Base-by-base conservation (phyloP, 2,113 vertebrate species). In the Rousettus leschenaultii region DNA sequence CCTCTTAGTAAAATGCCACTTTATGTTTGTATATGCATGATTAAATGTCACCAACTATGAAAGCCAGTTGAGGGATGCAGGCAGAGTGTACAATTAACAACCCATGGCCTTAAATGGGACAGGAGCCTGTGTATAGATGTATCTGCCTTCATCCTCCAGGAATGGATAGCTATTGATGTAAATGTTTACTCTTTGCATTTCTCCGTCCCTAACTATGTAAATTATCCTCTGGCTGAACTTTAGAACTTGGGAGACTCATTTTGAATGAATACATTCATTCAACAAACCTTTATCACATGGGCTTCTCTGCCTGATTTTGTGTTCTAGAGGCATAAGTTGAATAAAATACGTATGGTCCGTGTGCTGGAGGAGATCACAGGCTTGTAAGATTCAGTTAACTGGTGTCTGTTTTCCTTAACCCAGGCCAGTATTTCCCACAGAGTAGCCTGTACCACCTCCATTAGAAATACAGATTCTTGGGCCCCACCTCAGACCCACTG, bases 211-310 rank as follows among this genome's bases (percentile, higher is more conserved):
- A 30, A 38, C 57, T 43, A 4, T 53, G 55, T 10, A 3, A 40
- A 4, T 6, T 65, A 55, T 15, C 71, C 73, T 80, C 61, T 96
- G 68, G 71, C 68, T 78, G 91, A 86, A 53, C 66, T 85, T 70
- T 77, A 33, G 73, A 43, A 83, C 43, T 90, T 30, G 5, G 26
- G 63, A 74, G 35, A 24, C 18, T 45, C 35, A 1, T 35, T 78
- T 38, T 63, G 21, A 94, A 86, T 68, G 12, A 59, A 82, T 59
- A 35, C 13, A 6, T 78, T 86, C 66, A 79, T 85, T 88, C 61
- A 78, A 2, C 63, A 84, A 14, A 53, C 5, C 3, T 71, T 78
- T 51, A 63, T 78, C 74, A 61, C 24, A 3, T 14, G 18, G 30
- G 18, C 80, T 45, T 28, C 48, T 57, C 77, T 51, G 33, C 57